Percentiles rank a stretch among this genome's conserved stretches.
These are phyloP conservation scores for Acanthornis magna DNA, from an alignment of 2,797 vertebrate species.

Conservation along the genomic window DNA sequence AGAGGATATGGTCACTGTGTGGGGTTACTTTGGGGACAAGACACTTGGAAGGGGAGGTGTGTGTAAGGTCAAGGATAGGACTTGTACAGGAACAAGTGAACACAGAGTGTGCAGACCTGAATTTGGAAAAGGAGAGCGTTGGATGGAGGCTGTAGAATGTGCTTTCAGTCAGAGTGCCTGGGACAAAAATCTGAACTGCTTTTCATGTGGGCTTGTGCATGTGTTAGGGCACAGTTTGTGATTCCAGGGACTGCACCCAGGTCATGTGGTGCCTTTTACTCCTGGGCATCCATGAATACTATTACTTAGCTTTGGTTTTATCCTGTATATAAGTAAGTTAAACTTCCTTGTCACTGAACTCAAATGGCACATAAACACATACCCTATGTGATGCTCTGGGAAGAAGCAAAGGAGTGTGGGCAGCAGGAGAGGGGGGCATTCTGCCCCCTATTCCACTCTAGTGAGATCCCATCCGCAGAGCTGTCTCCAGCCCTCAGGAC, in stretches of 20 bases:
- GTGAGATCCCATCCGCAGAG: neutral
- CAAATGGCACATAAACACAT: rapidly evolving
- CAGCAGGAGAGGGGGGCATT: neutral
- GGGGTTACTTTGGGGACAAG: neutral
- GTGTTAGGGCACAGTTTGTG: neutral
- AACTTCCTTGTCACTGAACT: neutral
- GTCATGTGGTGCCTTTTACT: neutral
- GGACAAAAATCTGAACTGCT: neutral
- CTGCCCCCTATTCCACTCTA: neutral
- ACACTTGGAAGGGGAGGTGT: rapidly evolving
- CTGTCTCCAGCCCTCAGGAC: neutral
- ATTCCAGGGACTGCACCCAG: neutral
- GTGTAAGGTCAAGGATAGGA: neutral
- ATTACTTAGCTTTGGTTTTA: neutral
- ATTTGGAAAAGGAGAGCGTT: neutral
- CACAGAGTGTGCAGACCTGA: neutral
- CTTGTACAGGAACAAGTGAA: neutral
- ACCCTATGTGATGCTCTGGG: neutral
- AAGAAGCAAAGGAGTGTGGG: neutral
- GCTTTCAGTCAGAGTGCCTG: neutral
- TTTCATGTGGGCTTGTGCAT: neutral
- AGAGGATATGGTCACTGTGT: neutral
- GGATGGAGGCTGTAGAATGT: neutral
- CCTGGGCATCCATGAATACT: neutral
- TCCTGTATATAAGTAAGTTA: neutral